Conservation (phyloP, 1,140 invertebrate genomes). For the Caenorhabditis inopinata region DNA sequence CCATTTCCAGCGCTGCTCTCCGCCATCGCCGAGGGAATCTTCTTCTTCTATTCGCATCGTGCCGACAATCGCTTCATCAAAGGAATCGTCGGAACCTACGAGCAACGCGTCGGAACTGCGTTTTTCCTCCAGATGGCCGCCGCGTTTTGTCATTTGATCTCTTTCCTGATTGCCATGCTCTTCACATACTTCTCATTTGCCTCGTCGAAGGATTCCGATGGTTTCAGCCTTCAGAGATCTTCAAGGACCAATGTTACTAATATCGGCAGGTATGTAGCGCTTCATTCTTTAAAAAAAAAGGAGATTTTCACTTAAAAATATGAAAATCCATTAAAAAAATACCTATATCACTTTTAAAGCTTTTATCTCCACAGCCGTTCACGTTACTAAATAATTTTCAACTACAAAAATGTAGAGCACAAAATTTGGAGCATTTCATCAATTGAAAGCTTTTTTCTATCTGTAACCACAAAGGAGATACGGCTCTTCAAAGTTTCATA, state of each 20-base stretch:
- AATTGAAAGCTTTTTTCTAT: too few relatives aligned
- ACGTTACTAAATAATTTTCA: too few relatives aligned
- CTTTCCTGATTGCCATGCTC: slow-evolving; percentile 64
- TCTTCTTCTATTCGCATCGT: slow-evolving; percentile 66
- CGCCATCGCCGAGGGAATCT: slow-evolving; percentile 61
- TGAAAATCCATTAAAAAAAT: too few relatives aligned
- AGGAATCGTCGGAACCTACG: slow-evolving; percentile 66
- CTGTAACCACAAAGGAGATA: too few relatives aligned
- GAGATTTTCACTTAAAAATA: too few relatives aligned
- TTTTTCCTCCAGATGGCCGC: slow-evolving; percentile 66
- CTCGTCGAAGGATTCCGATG: slow-evolving; percentile 56
- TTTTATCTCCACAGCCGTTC: too few relatives aligned
- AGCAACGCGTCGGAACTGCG: slow-evolving; percentile 64
- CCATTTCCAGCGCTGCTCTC: slow-evolving; percentile 60
- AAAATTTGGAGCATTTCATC: too few relatives aligned
- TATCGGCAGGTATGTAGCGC: slow-evolving; percentile 52
- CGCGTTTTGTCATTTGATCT: slow-evolving; percentile 62
- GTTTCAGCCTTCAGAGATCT: slow-evolving; percentile 57
- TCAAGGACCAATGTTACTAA: slow-evolving; percentile 65
- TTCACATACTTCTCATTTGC: slow-evolving; percentile 61
- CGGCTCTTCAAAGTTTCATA: too few relatives aligned
- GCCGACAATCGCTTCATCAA: slow-evolving; percentile 66
- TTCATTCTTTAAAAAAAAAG: too few relatives aligned
- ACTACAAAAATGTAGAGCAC: too few relatives aligned
- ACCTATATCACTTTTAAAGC: too few relatives aligned